Percentiles rank a stretch among this genome's conserved stretches.
Evolutionary conservation across 2,797 vertebrate genomes (phyloP).

Genomic region (Lates japonicus): DNA sequence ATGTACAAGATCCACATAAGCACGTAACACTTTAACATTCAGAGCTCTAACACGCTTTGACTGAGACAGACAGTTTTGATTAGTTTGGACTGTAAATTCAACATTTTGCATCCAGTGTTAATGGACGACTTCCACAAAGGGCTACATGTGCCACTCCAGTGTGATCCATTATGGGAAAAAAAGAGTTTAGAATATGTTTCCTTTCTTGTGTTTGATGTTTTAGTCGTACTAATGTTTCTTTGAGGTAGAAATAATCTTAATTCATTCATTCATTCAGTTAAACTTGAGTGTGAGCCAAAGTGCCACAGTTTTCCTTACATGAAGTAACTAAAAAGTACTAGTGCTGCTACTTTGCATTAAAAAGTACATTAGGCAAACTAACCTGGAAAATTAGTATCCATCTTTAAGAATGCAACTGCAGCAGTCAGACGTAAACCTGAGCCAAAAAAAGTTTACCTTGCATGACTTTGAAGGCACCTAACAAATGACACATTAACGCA

Average conservation of each 20-base stretch:
- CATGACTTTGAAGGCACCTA: too few relatives aligned
- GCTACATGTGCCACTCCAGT: constrained; percentile 52
- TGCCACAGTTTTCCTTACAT: not conserved
- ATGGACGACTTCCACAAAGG: constrained; percentile 30
- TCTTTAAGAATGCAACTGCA: too few relatives aligned
- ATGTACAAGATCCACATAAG: constrained; percentile 67
- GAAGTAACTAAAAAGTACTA: not conserved
- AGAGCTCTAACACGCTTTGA: constrained; percentile 40
- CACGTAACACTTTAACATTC: constrained; percentile 66
- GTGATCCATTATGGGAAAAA: not conserved
- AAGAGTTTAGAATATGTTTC: not conserved
- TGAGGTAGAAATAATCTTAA: constrained; percentile 16
- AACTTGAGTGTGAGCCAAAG: not conserved
- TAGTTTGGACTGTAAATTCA: constrained; percentile 34
- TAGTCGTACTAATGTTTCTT: not conserved
- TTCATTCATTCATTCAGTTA: constrained; percentile 16
- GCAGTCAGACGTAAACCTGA: too few relatives aligned
- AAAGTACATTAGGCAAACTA: too few relatives aligned
- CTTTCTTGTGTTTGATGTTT: not conserved
- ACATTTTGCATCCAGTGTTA: constrained; percentile 50
- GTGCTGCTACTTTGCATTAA: too few relatives aligned
- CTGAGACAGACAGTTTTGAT: constrained; percentile 39
- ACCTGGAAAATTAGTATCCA: too few relatives aligned
- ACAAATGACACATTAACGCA: too few relatives aligned
- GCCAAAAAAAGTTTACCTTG: too few relatives aligned